phyloP scores from a whole-genome alignment of 2,113 vertebrate genomes.

The Synodontis membranacea region DNA sequence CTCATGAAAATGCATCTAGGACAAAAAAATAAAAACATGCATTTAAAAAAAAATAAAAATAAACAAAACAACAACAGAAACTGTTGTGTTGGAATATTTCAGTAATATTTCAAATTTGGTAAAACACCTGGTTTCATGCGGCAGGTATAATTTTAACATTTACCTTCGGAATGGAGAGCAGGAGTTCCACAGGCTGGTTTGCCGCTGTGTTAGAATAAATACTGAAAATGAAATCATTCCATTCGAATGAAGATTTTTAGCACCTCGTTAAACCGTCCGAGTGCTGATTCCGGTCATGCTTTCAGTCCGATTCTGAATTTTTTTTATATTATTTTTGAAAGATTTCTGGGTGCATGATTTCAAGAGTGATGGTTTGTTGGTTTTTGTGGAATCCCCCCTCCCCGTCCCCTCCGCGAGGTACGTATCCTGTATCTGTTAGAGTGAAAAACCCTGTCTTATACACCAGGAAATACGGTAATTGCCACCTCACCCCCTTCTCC shows the following conservation, averaged over 20 bases:
- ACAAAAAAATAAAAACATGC: too few species aligned
- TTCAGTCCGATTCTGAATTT: not conserved
- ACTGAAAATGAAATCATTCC: too few species aligned
- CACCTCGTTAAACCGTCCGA: too few species aligned
- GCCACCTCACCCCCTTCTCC: slow-evolving; percentile 6
- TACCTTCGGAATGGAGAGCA: not conserved
- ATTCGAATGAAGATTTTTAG: too few species aligned
- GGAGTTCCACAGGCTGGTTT: not conserved
- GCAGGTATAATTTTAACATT: too few species aligned
- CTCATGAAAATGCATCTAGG: not conserved
- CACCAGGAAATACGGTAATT: slow-evolving; percentile 26
- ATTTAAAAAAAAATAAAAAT: too few species aligned
- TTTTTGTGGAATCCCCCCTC: not conserved
- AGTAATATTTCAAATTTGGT: too few species aligned
- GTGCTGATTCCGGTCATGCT: too few species aligned
- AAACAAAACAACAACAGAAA: too few species aligned
- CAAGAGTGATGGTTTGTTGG: not conserved
- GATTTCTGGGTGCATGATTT: not conserved
- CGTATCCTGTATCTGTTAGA: not conserved
- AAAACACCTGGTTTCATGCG: not conserved
- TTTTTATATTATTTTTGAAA: not conserved
- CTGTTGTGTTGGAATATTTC: too few species aligned
- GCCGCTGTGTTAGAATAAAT: not conserved
- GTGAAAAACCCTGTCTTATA: not conserved
- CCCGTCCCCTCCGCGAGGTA: not conserved